Evolutionary conservation across 2,113 vertebrate genomes (phyloP), one percentile per base, ranked within the genome.

Genomic region (Pachypanchax playfairii): DNA sequence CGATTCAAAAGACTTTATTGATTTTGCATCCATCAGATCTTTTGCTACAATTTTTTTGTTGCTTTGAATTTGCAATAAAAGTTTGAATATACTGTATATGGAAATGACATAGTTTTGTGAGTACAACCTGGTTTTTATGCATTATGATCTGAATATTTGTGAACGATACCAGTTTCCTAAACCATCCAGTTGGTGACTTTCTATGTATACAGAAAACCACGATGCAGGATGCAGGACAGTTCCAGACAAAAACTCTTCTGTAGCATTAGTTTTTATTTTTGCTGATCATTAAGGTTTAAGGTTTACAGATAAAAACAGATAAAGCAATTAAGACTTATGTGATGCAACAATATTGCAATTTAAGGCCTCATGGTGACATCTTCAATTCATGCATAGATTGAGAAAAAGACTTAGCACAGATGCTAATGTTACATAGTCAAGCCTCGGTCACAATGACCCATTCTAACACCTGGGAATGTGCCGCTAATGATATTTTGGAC

Each of bases 311-410:
- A 63, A 4, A 59, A 26, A 70, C 42, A 18, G 28, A 51, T 52
- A 28, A 12, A 56, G 39, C 57, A 47, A 3, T 76, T 77, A 79
- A 84, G 75, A 74, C 78, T 43, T 73, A 11, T 25, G 52, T 42
- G 79, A 52, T 61, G 73, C 71, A 75, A 39, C 48, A 3, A 25
- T 48, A n/a, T 48, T 46, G 33, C 38, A 64, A 4, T 70, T 64
- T 73, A 90, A 88, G 85, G 88, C 87, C 66, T 81, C 80, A 48
- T 1, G 8, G 60, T 56, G 35, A 1, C 22, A 42, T 31, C 43
- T 33, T 64, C 4, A 13, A 72, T 77, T 70, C 47, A 63, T 77
- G 62, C 55, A 70, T 7, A 50, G 14, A 50, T 21, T 53, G 1
- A 55, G 18, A 41, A 49, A n/a, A n/a, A 66, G 18, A 55, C 25